Percentiles rank a stretch among this genome's conserved stretches.
phyloP scores from a whole-genome alignment of 2,888 invertebrate species.

The Camponotus fellah region DNA sequence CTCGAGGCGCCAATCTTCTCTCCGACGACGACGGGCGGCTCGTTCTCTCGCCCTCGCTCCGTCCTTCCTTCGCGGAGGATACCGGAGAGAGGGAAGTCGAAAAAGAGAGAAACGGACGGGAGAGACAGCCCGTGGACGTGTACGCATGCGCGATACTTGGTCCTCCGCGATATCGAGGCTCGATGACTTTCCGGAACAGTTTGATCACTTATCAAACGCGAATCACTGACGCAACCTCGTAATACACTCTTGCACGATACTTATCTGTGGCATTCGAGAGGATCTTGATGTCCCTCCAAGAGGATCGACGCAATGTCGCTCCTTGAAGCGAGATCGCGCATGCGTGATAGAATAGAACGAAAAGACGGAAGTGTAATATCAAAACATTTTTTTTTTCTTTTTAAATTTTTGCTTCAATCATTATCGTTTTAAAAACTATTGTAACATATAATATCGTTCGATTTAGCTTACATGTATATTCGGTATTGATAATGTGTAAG shows the following conservation, averaged over 20 bases:
- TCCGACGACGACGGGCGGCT: slow-evolving; percentile 59
- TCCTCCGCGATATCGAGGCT: slow-evolving; percentile 60
- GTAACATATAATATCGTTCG: background rate
- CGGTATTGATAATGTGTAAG: background rate
- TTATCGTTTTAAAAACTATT: background rate
- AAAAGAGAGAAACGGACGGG: slow-evolving; percentile 58
- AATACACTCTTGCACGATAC: slow-evolving; percentile 33
- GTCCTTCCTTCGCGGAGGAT: slow-evolving; percentile 72
- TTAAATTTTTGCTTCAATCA: background rate
- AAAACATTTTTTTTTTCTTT: background rate
- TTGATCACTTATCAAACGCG: slow-evolving; percentile 73
- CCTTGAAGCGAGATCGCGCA: background rate
- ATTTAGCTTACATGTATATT: background rate
- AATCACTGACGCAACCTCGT: slow-evolving; percentile 67
- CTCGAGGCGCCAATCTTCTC: slow-evolving; percentile 63
- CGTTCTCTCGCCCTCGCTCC: slow-evolving; percentile 72
- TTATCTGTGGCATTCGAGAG: slow-evolving; percentile 36
- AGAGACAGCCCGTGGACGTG: slow-evolving; percentile 68
- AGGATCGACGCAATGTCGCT: slow-evolving; percentile 16
- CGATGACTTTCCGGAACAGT: slow-evolving; percentile 66
- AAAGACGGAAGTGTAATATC: background rate
- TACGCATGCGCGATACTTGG: slow-evolving; percentile 70
- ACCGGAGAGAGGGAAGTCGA: slow-evolving; percentile 56
- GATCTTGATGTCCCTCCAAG: slow-evolving; percentile 15
- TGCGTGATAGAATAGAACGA: background rate